These are phyloP conservation scores for Microtus ochrogaster DNA, from an alignment of 2,113 vertebrate species.

Conservation along the genomic window DNA sequence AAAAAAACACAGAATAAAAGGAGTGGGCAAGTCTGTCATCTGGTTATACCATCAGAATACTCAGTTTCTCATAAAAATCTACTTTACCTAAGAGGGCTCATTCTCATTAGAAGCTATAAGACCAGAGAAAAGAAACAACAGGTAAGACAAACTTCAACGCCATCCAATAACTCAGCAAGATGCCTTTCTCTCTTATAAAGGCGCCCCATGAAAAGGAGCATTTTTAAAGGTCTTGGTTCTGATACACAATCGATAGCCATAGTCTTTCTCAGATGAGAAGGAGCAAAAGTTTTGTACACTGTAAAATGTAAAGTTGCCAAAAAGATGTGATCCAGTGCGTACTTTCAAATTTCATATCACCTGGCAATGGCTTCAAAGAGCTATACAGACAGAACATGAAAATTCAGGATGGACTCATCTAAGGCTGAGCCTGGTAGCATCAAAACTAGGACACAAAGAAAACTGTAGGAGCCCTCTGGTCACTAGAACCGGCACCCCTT, in stretches of 20 bases:
- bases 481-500: neutral
- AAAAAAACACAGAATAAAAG: neutral
- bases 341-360: neutral
- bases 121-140: neutral
- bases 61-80: neutral
- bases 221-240: neutral
- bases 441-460: neutral
- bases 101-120: neutral
- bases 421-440: neutral
- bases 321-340: neutral
- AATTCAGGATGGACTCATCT: neutral
- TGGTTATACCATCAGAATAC: neutral
- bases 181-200: neutral
- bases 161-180: neutral
- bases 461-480: neutral
- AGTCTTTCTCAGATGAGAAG: neutral
- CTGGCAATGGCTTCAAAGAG: neutral
- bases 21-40: neutral
- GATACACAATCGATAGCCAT: neutral
- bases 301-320: slow-evolving; percentile 9
- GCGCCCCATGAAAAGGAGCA: neutral
- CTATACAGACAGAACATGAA: neutral
- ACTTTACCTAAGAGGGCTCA: neutral
- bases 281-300: neutral
- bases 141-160: neutral